Base-by-base conservation (phyloP, 2,888 invertebrate species). In the Trissolcus brochymenae region DNA sequence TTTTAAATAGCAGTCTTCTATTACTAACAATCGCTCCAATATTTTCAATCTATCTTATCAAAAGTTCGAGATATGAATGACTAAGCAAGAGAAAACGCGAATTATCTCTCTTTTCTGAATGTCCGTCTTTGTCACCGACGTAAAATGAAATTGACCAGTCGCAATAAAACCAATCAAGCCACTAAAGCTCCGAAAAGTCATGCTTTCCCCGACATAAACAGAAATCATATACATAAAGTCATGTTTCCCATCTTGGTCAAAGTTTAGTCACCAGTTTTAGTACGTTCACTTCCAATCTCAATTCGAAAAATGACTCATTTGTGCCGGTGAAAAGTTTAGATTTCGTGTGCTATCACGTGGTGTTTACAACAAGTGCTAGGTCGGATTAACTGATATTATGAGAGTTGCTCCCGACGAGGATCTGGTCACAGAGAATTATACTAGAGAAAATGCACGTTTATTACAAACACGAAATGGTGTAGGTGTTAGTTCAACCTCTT, bases 371-470 rank as follows among this genome's bases (percentile, higher is more conserved):
- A 35, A 35, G 7, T 35, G 35, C 35, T 35, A 35, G 35, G 4
- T 46, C 16, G 16, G 46, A 9, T 35, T 29, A 7, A 13, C 50
- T 19, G 65, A 43, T 73, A 82, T 56, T 79, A 84, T 83, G 84
- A 81, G 70, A 80, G 79, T 80, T 55, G 72, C 76, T 75, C 74
- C 81, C 29, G 80, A 82, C 72, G 66, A 74, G 56, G 73, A 83
- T 73, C 73, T 79, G 74, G 81, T 82, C 49, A 83, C 83, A 81
- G 82, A 82, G 78, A 80, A 82, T 64, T 61, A 57, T 41, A 40
- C 71, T 13, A 80, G 82, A 49, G 85, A 85, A 57, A 81, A 71
- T 61, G 81, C 81, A 40, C 82, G 79, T 29, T 81, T 87, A 35
- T 74, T 81, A 29, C 79, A 76, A 41, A 67, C 55, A 55, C 78